Evolutionary conservation across 2,888 invertebrate species (phyloP), one percentile per base, ranked within the genome.

Genomic region (Catocala fraxini): DNA sequence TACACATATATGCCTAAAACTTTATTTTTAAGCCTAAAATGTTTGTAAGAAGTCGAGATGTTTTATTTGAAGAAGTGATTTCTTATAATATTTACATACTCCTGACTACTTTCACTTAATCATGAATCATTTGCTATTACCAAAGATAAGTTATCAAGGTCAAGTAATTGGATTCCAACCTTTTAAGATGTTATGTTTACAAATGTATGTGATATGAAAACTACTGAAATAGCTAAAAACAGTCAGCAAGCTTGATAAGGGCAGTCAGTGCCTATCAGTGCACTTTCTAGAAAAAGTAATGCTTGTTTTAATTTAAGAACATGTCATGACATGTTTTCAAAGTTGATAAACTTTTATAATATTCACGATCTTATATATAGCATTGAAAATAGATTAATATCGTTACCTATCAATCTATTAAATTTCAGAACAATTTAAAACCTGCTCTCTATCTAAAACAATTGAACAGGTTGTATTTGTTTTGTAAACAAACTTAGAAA

Each of bases 401-500:
- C n/a, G 1, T 15, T 25, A 39, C 35, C 0, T 39, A 39, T 6
- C 0, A 6, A 39, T 6, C 0, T 39, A 39, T 9, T 39, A 39
- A 6, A 39, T 9, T 34, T 35, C 12, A 12, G n/a, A 12, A 13
- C 13, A 35, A 51, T 51, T 13, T 5, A 12, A 51, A 13, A 61
- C 52, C 52, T 42, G 56, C 51, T 56, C n/a, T 46, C 53, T 46
- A 55, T 25, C 33, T 55, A 33, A 45, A 45, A 60, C 39, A 53
- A 34, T 53, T 45, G 10, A 51, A 51, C 46, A 25, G 25, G 9
- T 46, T 51, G 11, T 33, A 11, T 63, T 68, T 77, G 73, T 77
- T 79, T 78, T 77, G 77, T 78, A 78, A 78, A 78, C 77, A 78
- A 76, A 80, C 59, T 15, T 53, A 12, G 35, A 52, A 46, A 46